A percentile compares a stretch with the other conserved stretches of the same genome.
Evolutionary conservation across 92 coral and sea anemone genomes (phyloP).

Genomic region (Palythoa caribaeorum): DNA sequence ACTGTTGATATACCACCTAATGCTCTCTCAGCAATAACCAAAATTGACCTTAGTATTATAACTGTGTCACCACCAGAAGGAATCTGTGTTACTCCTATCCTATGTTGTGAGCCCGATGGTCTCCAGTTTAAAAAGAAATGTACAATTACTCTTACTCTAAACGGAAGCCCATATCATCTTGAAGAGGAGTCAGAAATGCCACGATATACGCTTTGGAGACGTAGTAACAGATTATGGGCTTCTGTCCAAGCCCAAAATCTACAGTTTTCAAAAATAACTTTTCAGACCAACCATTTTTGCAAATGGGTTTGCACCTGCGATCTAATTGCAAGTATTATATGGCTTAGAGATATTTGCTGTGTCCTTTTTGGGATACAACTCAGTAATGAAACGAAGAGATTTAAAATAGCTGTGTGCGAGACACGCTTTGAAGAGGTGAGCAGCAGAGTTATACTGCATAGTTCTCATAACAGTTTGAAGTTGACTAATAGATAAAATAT

Average conservation of each 20-base stretch:
- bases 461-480: background rate
- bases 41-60: background rate
- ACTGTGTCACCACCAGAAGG: constrained; percentile 7
- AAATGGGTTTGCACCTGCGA: background rate
- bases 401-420: background rate
- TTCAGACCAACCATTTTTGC: background rate
- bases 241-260: background rate
- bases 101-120: background rate
- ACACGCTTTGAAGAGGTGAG: background rate
- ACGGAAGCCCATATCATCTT: constrained; percentile 10
- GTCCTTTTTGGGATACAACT: background rate
- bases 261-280: background rate
- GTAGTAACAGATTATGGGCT: background rate
- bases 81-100: constrained; percentile 15
- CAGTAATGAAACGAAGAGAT: no score
- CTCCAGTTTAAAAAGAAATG: background rate
- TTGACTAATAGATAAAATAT: no score
- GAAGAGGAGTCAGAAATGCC: constrained; percentile 7
- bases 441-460: background rate
- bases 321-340: background rate
- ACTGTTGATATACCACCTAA: background rate
- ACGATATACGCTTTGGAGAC: background rate
- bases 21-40: background rate
- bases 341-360: background rate
- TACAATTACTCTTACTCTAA: background rate